Evolutionary conservation across 2,888 invertebrate species (phyloP).

Genomic region (Drosophila prolongata): DNA sequence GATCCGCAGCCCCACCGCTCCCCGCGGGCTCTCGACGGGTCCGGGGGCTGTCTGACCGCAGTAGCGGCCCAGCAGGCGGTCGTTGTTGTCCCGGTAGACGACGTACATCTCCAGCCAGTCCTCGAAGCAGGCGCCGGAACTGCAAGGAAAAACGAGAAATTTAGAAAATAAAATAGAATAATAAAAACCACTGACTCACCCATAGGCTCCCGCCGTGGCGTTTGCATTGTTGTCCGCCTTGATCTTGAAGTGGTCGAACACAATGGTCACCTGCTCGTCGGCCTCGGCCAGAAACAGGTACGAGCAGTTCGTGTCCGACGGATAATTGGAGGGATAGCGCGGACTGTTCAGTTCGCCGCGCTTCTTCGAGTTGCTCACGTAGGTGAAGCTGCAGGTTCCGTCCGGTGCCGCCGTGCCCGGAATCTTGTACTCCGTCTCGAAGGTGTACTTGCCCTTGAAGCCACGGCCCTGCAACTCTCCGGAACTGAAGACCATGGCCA

Average conservation of each 20-base stretch:
- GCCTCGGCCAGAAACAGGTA: conserved; percentile 94
- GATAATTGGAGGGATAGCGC: conserved; percentile 98
- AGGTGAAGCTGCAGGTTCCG: conserved; percentile 96
- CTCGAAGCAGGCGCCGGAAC: conserved; percentile 92
- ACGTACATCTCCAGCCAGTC: conserved; percentile 98
- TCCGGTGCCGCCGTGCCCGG: conserved; percentile 97
- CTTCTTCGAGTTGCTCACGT: conserved; percentile 93
- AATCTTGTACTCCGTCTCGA: conserved; percentile 93
- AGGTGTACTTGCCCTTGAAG: conserved; percentile 89
- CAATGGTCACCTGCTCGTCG: conserved; percentile 95
- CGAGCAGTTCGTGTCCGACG: conserved; percentile 96
- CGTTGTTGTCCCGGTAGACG: conserved; percentile 92
- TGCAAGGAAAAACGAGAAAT: conserved; percentile 75
- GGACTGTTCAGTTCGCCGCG: conserved; percentile 98
- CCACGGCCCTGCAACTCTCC: conserved; percentile 95
- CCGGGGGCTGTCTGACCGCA: conserved; percentile 96
- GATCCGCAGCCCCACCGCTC: conserved; percentile 94
- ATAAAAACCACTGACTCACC: conserved; percentile 85
- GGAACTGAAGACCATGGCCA: conserved; percentile 97
- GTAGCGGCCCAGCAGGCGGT: conserved; percentile 95
- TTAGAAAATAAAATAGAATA: background rate
- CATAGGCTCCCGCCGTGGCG: conserved; percentile 90
- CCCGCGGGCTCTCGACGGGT: conserved; percentile 96
- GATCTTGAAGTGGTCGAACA: conserved; percentile 96
- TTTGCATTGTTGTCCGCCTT: conserved; percentile 91